Base-by-base conservation (phyloP, 1,140 invertebrate genomes). In the Neodiprion pinetum region DNA sequence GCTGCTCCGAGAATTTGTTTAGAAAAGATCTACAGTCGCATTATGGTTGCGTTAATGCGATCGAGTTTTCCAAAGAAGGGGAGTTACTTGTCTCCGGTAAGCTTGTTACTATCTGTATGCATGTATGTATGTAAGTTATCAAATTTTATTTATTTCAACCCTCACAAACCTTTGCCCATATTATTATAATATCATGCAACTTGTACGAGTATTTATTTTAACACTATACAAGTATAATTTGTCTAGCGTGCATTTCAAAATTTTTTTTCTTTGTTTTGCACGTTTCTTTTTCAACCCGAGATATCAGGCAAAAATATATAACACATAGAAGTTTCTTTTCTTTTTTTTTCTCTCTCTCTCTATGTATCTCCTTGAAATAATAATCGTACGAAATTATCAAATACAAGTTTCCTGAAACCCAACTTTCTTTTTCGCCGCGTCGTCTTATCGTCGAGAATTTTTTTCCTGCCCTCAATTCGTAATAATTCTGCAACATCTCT, bases 31-130 rank as follows among this genome's bases (percentile, higher is more conserved):
- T 99, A 17, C 90, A 93, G 73, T 94, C 94, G 48, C 97, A 99
- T 90, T 98, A 93, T 90, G 97, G 97, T 78, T 99, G 97, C 91
- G 96, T 99, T 40, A 99, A 99, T 91, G 97, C 97, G 40, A 95
- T 98, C 78, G 97, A 98, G 88, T 99, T 98, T 90, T 97, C 95
- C 7, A 91, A 92, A 71, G 92, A 96, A 87, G 97, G 96, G 76
- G 92, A 96, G 84, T 92, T 93, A 74, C 91, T 99, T 70, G 92
- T 95, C 75, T 98, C 97, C 82, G 97, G 97, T 98, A 90, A 88
- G 79, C 75, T 77, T 78, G 68, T 66, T 80, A 70, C 73, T 72
- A 40, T 40, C 1, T 5, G 5, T 40, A 40, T 40, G 5, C 28
- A 1, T 73, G 53, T 48, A 72, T 67, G 68, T 9, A 72, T 69